Evolutionary conservation across 2,888 invertebrate species (phyloP).

Genomic region (Bombylius major): DNA sequence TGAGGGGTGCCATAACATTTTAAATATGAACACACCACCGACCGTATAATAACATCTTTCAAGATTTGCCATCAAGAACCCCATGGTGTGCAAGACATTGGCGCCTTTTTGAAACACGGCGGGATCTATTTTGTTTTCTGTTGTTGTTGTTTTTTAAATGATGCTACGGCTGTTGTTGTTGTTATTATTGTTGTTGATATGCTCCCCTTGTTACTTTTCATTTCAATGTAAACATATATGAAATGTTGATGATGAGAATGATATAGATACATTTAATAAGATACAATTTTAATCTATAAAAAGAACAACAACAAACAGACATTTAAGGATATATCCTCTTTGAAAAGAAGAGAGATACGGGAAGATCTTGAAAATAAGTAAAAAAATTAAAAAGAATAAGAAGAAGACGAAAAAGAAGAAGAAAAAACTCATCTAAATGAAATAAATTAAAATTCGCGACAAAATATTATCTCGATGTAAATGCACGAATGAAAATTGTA

Average conservation of each 20-base stretch:
- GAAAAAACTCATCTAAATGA: conserved; percentile 8
- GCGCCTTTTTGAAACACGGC: conserved; percentile 10
- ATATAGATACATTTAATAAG: too few relatives aligned
- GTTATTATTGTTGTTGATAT: not conserved
- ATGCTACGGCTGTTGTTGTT: not conserved
- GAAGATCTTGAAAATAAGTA: too few relatives aligned
- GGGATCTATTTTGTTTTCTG: conserved; percentile 4
- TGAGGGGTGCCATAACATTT: not conserved
- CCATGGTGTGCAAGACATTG: conserved; percentile 10
- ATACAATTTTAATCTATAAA: not conserved
- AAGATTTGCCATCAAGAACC: not conserved
- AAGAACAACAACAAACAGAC: too few relatives aligned
- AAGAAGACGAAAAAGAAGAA: too few relatives aligned
- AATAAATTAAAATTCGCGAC: conserved; percentile 10
- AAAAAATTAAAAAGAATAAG: too few relatives aligned
- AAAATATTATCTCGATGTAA: conserved; percentile 11
- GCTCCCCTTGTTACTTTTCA: not conserved
- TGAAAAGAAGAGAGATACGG: too few relatives aligned
- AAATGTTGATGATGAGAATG: too few relatives aligned
- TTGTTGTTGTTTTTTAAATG: not conserved
- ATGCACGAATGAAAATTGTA: conserved; percentile 3
- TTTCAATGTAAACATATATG: not conserved
- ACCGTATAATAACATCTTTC: conserved; percentile 3
- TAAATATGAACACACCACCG: not conserved
- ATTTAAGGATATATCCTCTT: too few relatives aligned